Percentiles rank a stretch among this genome's conserved stretches.
Evolutionary conservation across 1,140 invertebrate species (phyloP).

Genomic region (Hycleus phaleratus): DNA sequence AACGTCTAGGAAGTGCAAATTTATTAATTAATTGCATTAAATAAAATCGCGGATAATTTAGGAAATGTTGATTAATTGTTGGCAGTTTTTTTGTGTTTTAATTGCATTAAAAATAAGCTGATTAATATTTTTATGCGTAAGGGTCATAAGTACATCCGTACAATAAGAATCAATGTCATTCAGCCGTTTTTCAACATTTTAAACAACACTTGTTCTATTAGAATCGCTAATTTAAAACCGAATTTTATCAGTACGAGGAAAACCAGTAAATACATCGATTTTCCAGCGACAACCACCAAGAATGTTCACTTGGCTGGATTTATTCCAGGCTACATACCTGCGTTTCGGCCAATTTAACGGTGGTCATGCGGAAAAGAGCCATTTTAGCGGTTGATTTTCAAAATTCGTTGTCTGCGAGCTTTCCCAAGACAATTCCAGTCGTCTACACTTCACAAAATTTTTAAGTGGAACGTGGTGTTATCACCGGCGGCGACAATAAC

Average conservation of each 20-base stretch:
- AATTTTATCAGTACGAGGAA: too few relatives aligned
- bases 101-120: neutral
- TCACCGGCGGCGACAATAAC: constrained; percentile 8
- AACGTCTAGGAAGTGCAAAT: neutral
- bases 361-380: constrained; percentile 41
- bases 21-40: neutral
- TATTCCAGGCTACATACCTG: constrained; percentile 20
- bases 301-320: too few relatives aligned
- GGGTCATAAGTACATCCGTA: constrained; percentile 10
- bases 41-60: neutral
- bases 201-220: neutral
- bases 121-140: neutral
- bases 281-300: too few relatives aligned
- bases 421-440: too few relatives aligned
- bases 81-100: neutral
- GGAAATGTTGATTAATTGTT: neutral
- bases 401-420: neutral
- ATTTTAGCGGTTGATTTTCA: constrained; percentile 25
- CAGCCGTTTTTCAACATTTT: neutral
- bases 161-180: constrained; percentile 1
- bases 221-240: too few relatives aligned
- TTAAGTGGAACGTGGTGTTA: constrained; percentile 5
- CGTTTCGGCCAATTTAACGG: constrained; percentile 18
- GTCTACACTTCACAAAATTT: neutral
- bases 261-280: too few relatives aligned